These are phyloP conservation scores for Talpa occidentalis DNA, from an alignment of 2,113 vertebrate genomes.

Conservation along the genomic window DNA sequence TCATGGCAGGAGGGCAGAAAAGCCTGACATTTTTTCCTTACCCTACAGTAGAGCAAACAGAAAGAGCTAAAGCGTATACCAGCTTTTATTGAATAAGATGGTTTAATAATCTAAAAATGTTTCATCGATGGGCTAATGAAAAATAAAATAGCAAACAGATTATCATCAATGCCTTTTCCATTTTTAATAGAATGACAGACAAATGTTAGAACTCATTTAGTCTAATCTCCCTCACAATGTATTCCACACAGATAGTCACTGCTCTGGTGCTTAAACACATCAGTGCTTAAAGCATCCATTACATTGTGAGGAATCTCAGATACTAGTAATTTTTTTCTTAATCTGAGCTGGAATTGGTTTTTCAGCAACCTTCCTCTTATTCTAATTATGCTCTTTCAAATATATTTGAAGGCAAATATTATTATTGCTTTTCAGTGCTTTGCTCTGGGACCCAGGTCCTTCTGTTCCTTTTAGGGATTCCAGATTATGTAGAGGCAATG, in stretches of 20 bases:
- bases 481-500: not conserved
- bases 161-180: not conserved
- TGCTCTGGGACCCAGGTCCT: not conserved
- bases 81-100: not conserved
- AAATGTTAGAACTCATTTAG: slow-evolving; percentile 6
- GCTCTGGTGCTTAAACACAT: not conserved
- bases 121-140: not conserved
- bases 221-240: not conserved
- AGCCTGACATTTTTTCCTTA: no score
- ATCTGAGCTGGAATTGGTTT: not conserved
- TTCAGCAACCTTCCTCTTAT: not conserved
- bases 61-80: not conserved
- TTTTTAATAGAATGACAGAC: slow-evolving; percentile 22
- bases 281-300: not conserved
- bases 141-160: slow-evolving; percentile 24
- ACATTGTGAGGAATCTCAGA: not conserved
- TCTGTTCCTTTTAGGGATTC: not conserved
- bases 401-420: slow-evolving; percentile 47
- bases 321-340: not conserved
- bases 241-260: not conserved
- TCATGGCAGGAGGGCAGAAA: no score
- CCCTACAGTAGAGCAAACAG: slow-evolving; percentile 18
- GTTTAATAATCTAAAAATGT: not conserved
- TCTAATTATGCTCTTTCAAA: not conserved
- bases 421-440: not conserved